These are phyloP conservation scores for Lonchura striata DNA, from an alignment of 2,113 vertebrate species.

Conservation along the genomic window DNA sequence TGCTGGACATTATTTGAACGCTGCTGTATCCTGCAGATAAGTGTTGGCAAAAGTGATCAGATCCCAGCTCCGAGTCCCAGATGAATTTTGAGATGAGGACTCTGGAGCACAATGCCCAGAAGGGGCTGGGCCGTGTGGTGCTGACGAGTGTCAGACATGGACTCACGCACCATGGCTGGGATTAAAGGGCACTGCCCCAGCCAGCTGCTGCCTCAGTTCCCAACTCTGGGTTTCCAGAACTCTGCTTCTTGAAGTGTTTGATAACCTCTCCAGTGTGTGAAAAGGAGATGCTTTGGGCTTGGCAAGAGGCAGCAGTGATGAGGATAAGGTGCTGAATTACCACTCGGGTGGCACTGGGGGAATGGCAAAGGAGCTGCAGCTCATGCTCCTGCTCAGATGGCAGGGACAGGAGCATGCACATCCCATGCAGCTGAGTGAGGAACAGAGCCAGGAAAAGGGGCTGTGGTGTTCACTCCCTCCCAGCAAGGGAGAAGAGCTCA, in stretches of 20 bases:
- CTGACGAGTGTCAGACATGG: neutral
- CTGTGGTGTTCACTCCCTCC: neutral
- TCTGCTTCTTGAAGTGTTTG: neutral
- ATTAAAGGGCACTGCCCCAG: neutral
- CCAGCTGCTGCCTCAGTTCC: neutral
- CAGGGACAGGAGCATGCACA: neutral
- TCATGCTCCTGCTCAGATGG: neutral
- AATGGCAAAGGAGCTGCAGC: neutral
- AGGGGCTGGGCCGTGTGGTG: rapidly evolving
- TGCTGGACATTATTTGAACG: neutral
- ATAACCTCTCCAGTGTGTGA: neutral
- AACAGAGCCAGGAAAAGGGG: neutral
- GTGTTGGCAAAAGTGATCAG: neutral
- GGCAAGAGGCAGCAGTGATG: neutral
- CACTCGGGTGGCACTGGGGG: neutral
- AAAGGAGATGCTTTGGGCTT: neutral
- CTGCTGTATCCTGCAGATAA: neutral
- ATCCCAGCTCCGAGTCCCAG: neutral
- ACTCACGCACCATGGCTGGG: neutral
- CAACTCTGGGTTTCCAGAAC: neutral
- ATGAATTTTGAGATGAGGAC: neutral
- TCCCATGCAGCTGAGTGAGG: neutral
- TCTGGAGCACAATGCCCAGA: neutral
- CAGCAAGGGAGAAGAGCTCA: neutral
- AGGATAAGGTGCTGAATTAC: neutral